Percentiles rank a stretch among this genome's conserved stretches.
phyloP scores from a whole-genome alignment of 35 echinoderm and acorn worm genomes.

The Lytechinus variegatus region DNA sequence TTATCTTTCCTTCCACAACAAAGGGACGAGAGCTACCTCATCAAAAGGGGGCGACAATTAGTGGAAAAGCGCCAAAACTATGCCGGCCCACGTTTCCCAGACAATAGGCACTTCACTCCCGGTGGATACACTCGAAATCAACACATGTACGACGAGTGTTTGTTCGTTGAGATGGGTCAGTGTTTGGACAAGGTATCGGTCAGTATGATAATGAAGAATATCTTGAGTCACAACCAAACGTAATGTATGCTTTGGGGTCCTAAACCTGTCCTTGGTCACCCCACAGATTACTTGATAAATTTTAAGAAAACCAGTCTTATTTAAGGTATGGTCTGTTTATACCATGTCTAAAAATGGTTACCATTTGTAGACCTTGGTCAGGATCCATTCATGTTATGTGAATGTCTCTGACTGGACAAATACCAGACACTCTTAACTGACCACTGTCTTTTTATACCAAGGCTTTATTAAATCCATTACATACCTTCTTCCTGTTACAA shows the following conservation, averaged over 20 bases:
- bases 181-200: neutral
- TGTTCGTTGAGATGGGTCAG: neutral
- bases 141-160: constrained; percentile 40
- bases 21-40: neutral
- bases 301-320: neutral
- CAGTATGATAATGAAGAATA: neutral
- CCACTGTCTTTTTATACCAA: neutral
- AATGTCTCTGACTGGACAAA: neutral
- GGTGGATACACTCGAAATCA: neutral
- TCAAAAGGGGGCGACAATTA: constrained; percentile 38
- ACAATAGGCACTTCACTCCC: neutral
- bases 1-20: neutral
- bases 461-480: neutral
- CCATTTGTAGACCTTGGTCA: neutral
- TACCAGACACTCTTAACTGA: neutral
- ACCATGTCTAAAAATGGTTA: neutral
- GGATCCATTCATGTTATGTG: neutral
- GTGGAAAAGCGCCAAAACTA: constrained; percentile 31
- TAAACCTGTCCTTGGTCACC: neutral
- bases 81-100: neutral
- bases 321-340: neutral
- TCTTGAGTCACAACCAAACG: neutral
- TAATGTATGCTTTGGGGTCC: neutral
- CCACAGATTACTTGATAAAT: neutral
- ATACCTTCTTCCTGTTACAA: neutral